Conservation (phyloP, 2,888 invertebrate species). For the Flabesymbios commensalis region DNA sequence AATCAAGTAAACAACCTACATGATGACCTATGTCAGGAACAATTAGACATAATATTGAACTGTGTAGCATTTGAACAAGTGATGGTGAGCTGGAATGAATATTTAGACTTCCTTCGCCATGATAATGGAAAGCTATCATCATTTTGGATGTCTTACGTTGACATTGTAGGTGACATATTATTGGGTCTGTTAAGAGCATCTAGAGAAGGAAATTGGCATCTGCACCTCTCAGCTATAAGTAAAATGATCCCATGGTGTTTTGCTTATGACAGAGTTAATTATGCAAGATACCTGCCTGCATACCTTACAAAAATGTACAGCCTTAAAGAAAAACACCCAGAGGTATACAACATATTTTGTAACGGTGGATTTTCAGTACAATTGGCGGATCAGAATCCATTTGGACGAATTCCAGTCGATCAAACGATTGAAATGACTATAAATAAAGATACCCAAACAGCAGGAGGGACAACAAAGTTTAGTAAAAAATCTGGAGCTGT, state of each 20-base stretch:
- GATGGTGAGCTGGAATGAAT: neutral
- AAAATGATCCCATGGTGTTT: conserved; percentile 35
- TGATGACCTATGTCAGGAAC: neutral
- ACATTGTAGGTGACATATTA: conserved; percentile 34
- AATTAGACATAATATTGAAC: neutral
- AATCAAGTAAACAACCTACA: neutral
- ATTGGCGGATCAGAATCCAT: conserved; percentile 20
- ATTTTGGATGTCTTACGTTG: conserved; percentile 36
- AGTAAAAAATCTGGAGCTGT: neutral
- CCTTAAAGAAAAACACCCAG: conserved; percentile 19
- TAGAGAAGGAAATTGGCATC: conserved; percentile 29
- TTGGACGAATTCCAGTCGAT: conserved; percentile 33
- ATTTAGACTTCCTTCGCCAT: conserved; percentile 10
- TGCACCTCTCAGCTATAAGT: conserved; percentile 28
- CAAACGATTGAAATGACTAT: conserved; percentile 16
- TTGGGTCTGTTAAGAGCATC: conserved; percentile 23
- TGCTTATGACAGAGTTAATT: conserved; percentile 36
- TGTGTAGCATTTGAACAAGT: neutral
- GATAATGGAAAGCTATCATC: conserved; percentile 19
- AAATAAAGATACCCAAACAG: conserved; percentile 20
- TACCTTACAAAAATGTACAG: conserved; percentile 29
- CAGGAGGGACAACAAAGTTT: conserved; percentile 15
- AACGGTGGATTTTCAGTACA: conserved; percentile 30
- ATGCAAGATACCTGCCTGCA: no score
- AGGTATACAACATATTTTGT: conserved; percentile 2